Conservation (phyloP, 2,797 vertebrate genomes). For the Cynodonichthys magdalenae region DNA sequence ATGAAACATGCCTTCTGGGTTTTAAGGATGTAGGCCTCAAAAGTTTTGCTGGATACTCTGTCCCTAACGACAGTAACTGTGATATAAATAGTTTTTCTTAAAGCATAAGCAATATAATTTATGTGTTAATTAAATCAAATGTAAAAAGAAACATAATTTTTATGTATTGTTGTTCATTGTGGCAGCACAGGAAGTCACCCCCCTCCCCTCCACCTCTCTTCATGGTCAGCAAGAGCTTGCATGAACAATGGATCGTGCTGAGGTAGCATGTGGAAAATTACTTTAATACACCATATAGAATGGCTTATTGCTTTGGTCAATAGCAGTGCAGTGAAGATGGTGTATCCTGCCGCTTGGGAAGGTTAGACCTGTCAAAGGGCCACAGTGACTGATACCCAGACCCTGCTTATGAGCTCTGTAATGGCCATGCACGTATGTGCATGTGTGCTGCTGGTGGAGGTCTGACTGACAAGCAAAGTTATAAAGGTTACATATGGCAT, state of each 20-base stretch:
- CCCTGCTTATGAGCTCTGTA: constrained; percentile 94
- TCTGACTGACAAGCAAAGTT: constrained; percentile 90
- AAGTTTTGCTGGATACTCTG: not conserved
- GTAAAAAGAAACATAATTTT: constrained; percentile 69
- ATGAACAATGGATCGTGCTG: constrained; percentile 99
- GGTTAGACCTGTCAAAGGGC: constrained; percentile 96
- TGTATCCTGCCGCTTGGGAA: constrained; percentile 95
- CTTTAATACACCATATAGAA: constrained; percentile 99
- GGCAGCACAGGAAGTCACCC: constrained; percentile 67
- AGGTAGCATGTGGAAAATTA: constrained; percentile 99
- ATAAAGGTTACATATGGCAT: constrained; percentile 96
- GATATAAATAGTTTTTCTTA: constrained; percentile 89
- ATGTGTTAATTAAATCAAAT: no score
- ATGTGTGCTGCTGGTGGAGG: constrained; percentile 25
- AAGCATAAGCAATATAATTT: no score
- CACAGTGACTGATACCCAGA: constrained; percentile 91
- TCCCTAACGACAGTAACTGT: constrained; percentile 85
- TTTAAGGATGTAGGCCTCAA: constrained; percentile 85
- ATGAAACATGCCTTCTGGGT: constrained; percentile 82
- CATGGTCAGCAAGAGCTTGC: constrained; percentile 96
- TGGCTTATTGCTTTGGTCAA: constrained; percentile 99
- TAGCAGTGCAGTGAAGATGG: constrained; percentile 95
- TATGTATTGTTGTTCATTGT: constrained; percentile 92
- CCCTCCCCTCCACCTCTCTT: constrained; percentile 41
- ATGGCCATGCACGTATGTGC: constrained; percentile 73